Evolutionary conservation across 2,888 invertebrate genomes (phyloP).

Genomic region (Margaritifera margaritifera): DNA sequence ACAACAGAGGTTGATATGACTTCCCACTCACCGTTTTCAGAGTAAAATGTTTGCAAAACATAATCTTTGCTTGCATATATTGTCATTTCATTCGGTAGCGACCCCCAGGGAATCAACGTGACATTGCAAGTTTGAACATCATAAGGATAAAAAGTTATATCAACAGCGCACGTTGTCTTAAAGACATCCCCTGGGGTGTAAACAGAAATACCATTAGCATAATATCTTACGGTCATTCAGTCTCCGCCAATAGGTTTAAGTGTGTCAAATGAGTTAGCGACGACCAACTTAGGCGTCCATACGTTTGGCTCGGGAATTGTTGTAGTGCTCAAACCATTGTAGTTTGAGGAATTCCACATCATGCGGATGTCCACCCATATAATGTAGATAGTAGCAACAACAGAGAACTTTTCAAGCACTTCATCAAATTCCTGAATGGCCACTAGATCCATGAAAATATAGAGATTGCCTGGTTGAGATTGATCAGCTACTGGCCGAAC

Average conservation of each 20-base stretch:
- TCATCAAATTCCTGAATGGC: slow-evolving; percentile 27
- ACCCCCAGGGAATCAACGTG: slow-evolving; percentile 23
- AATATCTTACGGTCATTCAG: slow-evolving; percentile 14
- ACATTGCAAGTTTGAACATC: slow-evolving; percentile 22
- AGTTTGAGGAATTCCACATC: slow-evolving; percentile 2
- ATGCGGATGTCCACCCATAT: slow-evolving; percentile 15
- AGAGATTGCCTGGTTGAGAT: not conserved
- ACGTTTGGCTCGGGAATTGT: slow-evolving; percentile 6
- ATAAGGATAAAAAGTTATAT: slow-evolving; percentile 24
- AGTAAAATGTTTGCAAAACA: not conserved
- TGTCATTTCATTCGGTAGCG: slow-evolving; percentile 9
- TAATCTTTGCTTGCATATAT: not conserved
- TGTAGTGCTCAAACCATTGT: not conserved
- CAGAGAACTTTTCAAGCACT: slow-evolving; percentile 16
- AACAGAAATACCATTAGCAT: slow-evolving; percentile 13
- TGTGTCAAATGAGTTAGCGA: slow-evolving; percentile 19
- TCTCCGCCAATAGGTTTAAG: slow-evolving; percentile 13
- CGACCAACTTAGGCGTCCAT: slow-evolving; percentile 18
- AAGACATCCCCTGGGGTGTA: slow-evolving; percentile 14
- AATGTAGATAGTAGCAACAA: slow-evolving; percentile 13
- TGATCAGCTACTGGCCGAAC: too few species aligned
- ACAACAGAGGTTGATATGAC: not conserved
- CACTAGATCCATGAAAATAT: slow-evolving; percentile 19
- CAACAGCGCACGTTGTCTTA: slow-evolving; percentile 18
- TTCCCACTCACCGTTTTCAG: slow-evolving; percentile 5